phyloP scores from a whole-genome alignment of 2,888 invertebrate species.

The Dolomedes plantarius region DNA sequence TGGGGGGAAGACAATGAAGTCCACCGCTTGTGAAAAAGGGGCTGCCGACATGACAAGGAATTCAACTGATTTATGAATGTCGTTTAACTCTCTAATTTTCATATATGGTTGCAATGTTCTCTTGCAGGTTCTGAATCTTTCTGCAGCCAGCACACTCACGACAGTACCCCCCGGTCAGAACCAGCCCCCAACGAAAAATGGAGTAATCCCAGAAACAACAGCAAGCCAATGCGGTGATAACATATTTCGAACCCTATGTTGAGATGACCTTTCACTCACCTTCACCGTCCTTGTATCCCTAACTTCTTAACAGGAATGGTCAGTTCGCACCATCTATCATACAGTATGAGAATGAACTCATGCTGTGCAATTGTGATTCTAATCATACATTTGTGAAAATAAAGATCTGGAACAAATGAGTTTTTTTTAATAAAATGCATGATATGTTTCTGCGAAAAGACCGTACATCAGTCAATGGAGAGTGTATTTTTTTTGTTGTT shows the following conservation, averaged over 20 bases:
- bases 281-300: constrained; percentile 55
- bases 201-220: constrained; percentile 55
- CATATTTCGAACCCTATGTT: neutral
- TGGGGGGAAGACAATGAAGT: too few relatives aligned
- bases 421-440: neutral
- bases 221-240: constrained; percentile 61
- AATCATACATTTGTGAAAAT: neutral
- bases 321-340: neutral
- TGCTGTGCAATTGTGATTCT: neutral
- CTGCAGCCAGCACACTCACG: constrained; percentile 51
- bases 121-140: constrained; percentile 49
- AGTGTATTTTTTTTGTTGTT: too few relatives aligned
- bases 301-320: neutral
- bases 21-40: too few relatives aligned
- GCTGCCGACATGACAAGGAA: too few relatives aligned
- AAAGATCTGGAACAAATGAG: neutral
- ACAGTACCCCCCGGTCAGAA: constrained; percentile 44
- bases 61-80: too few relatives aligned
- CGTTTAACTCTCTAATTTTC: too few relatives aligned
- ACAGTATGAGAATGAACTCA: constrained; percentile 5
- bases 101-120: neutral
- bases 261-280: constrained; percentile 12
- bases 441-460: too few relatives aligned
- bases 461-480: too few relatives aligned
- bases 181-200: constrained; percentile 49